Conservation (phyloP, 23 tunicate species). For the Styela plicata region DNA sequence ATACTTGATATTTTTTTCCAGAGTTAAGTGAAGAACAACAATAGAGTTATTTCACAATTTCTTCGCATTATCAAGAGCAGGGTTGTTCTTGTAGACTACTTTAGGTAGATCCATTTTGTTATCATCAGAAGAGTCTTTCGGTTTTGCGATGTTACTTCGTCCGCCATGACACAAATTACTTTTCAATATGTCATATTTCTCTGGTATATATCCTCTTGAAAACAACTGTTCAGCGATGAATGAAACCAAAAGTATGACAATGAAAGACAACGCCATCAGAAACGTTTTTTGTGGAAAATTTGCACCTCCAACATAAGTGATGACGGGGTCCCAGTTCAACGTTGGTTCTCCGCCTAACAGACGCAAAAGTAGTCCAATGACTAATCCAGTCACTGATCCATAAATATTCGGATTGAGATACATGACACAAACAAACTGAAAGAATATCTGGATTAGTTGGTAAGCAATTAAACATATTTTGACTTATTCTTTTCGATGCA, state of each 20-base stretch:
- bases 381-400: constrained; percentile 7
- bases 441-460: too few species aligned
- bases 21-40: too few species aligned
- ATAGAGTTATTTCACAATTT: too few species aligned
- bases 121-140: not conserved
- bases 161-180: not conserved
- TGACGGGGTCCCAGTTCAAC: not conserved
- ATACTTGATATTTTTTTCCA: too few species aligned
- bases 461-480: too few species aligned
- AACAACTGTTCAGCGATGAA: constrained; percentile 1
- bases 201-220: not conserved
- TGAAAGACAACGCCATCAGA: not conserved
- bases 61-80: too few species aligned
- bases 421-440: not conserved
- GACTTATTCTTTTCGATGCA: too few species aligned
- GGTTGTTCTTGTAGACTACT: not conserved
- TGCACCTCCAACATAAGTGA: not conserved
- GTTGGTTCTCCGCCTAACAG: not conserved
- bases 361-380: not conserved
- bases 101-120: not conserved
- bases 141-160: not conserved
- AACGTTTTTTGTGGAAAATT: constrained; percentile 13
- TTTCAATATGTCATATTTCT: not conserved
- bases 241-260: not conserved
- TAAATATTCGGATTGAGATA: constrained; percentile 12